Base-by-base conservation (phyloP, 2,113 vertebrate genomes). In the Montifringilla adamsi region DNA sequence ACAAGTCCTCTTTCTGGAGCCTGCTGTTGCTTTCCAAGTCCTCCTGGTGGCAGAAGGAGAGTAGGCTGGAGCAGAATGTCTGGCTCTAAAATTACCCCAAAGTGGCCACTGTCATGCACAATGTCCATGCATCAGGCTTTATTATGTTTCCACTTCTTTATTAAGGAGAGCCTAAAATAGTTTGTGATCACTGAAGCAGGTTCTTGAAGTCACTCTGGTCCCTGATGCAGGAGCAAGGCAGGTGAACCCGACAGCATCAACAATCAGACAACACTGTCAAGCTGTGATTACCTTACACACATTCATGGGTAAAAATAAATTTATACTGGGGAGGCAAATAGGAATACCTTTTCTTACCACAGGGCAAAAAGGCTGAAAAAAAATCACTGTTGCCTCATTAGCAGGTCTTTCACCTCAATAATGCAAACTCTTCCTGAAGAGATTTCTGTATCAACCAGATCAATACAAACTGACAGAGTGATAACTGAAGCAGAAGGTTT, bases 21-120 rank as follows among this genome's bases (percentile, higher is more conserved):
- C 47, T 73, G 41, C 31, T 90, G 67, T 70, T 88, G 70, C 87
- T 83, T 92, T 59, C 74, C 72, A 93, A 88, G 64, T 72, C 87
- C 62, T 94, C 30, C 74, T 82, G 53, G 70, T 41, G 70, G 82
- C 84, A 94, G 74, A 87, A 94, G 76, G 44, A 78, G 43, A 92
- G 82, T 37, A 73, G 75, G 63, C 67, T 77, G 79, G 26, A 85
- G 78, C 27, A 91, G 44, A 84, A 84, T 23, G 23, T 30, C 60
- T 72, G 56, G 11, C 47, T 89, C 64, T 79, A 66, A 72, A 82
- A 72, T 47, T 63, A 82, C 56, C 33, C 60, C 44, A 14, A 28
- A 13, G 7, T 31, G 16, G 12, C 19, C 68, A 58, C 19, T 68
- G 11, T 44, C 31, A 47, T 13, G 39, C 13, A 88, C 69, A 56